Conservation (phyloP, 2,797 vertebrate species). For the Lemur catta region DNA sequence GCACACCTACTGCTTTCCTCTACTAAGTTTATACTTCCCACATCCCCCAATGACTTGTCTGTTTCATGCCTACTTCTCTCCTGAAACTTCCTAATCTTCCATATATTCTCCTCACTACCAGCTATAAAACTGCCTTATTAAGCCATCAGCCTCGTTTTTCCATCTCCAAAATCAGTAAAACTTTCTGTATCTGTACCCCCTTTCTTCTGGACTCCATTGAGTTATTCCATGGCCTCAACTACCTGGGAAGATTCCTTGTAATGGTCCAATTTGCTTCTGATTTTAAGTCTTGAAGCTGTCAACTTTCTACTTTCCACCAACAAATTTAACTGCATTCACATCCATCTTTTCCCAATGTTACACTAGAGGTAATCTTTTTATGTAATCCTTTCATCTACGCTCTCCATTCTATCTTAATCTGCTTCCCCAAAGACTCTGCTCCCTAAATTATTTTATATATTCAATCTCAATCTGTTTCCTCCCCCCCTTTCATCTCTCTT, state of each 20-base stretch:
- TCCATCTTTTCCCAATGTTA: background rate
- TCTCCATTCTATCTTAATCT: background rate
- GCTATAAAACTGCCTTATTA: background rate
- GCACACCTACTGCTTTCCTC: background rate
- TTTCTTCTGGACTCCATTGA: background rate
- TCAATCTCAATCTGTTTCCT: background rate
- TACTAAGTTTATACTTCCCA: background rate
- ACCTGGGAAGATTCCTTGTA: background rate
- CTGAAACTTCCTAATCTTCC: background rate
- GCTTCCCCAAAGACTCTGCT: background rate
- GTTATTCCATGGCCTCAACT: background rate
- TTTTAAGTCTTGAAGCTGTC: slow-evolving; percentile 9
- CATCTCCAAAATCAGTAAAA: background rate
- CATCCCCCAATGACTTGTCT: background rate
- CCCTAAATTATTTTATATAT: background rate
- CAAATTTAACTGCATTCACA: slow-evolving; percentile 8
- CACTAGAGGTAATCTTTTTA: background rate
- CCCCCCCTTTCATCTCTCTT: background rate
- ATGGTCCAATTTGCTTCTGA: background rate
- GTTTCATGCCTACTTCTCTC: background rate
- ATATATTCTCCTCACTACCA: background rate
- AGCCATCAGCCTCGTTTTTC: background rate
- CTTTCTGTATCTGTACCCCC: background rate
- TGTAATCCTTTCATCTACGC: background rate
- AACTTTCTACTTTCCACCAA: slow-evolving; percentile 15